Evolutionary conservation across 2,888 invertebrate genomes (phyloP), one percentile per base, ranked within the genome.

Genomic region (Linyphia triangularis): DNA sequence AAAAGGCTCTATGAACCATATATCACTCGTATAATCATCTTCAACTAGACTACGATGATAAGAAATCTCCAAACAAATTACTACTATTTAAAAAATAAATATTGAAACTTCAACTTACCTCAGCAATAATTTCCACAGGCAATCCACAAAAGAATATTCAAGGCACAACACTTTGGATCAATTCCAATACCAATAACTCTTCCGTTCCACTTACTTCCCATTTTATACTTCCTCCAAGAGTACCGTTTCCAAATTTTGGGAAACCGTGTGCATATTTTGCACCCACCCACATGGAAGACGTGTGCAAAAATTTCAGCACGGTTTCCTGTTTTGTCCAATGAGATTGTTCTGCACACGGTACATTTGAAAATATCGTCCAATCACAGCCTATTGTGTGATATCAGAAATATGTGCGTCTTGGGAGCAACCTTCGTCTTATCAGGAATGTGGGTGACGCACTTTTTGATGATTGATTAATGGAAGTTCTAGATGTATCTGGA

Each of bases 201-300:
- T 2, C 16, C 9, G 4, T 40, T 40, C 16, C 16, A 40, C 40
- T 1, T 16, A 40, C 16, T 51, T 3, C 51, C 5, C 16, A 13
- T 51, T 51, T n/a, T 51, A 51, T 51, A 51, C 10, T 5, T 28
- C 6, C 43, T n/a, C 43, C 28, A 24, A 0, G 26, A 24, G 72
- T 13, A 24, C 13, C 24, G 19, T 43, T 72, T 22, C 70, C 4
- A 16, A 69, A 69, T 33, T 37, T 19, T 2, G 33, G 37, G 19
- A 24, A 43, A 24, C 19, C 72, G 72, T 33, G 72, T 43, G 72
- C 43, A 70, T 10, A 72, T n/a, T 26, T 72, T 72, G 72, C 72
- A 72, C 43, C 5, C 72, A 22, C 28, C n/a, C 9, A n/a, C 24
- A 24, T 6, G 19, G n/a, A 43, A 13, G 43, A 1, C 43, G 43